Evolutionary conservation across 2,888 invertebrate genomes (phyloP), one percentile per base, ranked within the genome.

Genomic region (Limnephilus rhombicus): DNA sequence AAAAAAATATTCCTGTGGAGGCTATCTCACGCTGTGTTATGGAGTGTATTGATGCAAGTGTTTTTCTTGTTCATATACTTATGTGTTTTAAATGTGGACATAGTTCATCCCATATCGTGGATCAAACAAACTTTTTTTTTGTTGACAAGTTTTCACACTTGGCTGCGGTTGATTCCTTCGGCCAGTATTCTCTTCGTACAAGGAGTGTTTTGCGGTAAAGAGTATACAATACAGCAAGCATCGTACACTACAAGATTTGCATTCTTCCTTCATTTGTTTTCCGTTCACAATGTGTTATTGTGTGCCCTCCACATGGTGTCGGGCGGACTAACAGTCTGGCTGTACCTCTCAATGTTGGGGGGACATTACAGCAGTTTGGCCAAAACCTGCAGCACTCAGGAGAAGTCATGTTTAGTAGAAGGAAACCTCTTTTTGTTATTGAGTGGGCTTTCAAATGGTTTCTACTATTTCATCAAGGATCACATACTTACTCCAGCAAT

Each of bases 151-250:
- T 95, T 97, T 94, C 96, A 97, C 94, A 98, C 97, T 95, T 97
- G 97, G 95, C 94, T 97, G 0, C 97, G 97, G 94, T 96, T 97
- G 86, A 95, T 97, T 45, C 96, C 98, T 0, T 96, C 98, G 31
- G 95, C 96, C 18, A 94, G 96, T 45, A 96, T 97, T 1, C 97
- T 98, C 15, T 97, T 97, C 93, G 96, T 97, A 11, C 98, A 98
- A 95, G 97, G 98, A n/a, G 95, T 98, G 82, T 96, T 97, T 80
- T 97, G 97, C 94, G 97, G 97, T 86, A 97, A 97, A 94, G 97
- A 97, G 94, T 97, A 98, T 94, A 96, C 98, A 41, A 95, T 96
- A 34, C 96, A 96, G 89, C 95, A 96, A 80, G 96, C 96, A 0
- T 98, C 97, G 94, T 96, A 97, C 93, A 96, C 97, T 81, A 98